phyloP scores from a whole-genome alignment of 2,888 invertebrate species.

The Coecobrya sp. region DNA sequence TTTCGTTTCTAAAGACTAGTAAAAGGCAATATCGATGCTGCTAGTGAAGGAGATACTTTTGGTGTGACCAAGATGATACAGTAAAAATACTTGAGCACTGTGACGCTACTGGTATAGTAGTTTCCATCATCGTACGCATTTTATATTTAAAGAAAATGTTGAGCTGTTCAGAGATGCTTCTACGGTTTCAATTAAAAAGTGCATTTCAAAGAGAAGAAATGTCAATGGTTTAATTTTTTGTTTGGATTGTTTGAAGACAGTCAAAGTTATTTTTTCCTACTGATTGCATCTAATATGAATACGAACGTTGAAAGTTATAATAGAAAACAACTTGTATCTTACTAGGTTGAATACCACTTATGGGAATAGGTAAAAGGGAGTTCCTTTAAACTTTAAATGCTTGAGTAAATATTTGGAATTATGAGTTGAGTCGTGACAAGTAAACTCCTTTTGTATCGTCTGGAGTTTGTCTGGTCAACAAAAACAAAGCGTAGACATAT shows the following conservation, averaged over 20 bases:
- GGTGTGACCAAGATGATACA: conserved; percentile 27
- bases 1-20: background rate
- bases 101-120: background rate
- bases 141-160: background rate
- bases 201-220: conserved; percentile 16
- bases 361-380: conserved; percentile 55
- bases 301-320: background rate
- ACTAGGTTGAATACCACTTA: conserved; percentile 7
- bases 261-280: conserved; percentile 37
- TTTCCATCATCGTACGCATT: conserved; percentile 5
- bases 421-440: conserved; percentile 51
- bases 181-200: background rate
- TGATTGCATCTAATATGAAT: conserved; percentile 63
- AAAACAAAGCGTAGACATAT: background rate
- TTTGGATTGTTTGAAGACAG: conserved; percentile 31
- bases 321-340: background rate
- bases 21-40: conserved; percentile 8
- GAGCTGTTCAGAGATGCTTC: background rate
- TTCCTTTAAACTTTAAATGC: conserved; percentile 65
- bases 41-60: conserved; percentile 35
- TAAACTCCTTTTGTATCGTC: background rate
- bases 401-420: conserved; percentile 78
- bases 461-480: conserved; percentile 1
- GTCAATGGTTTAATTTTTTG: conserved; percentile 30
- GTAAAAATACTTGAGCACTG: conserved; percentile 3